Base-by-base conservation (phyloP, 2,888 invertebrate genomes). In the Mesodorylaimus sp. region DNA sequence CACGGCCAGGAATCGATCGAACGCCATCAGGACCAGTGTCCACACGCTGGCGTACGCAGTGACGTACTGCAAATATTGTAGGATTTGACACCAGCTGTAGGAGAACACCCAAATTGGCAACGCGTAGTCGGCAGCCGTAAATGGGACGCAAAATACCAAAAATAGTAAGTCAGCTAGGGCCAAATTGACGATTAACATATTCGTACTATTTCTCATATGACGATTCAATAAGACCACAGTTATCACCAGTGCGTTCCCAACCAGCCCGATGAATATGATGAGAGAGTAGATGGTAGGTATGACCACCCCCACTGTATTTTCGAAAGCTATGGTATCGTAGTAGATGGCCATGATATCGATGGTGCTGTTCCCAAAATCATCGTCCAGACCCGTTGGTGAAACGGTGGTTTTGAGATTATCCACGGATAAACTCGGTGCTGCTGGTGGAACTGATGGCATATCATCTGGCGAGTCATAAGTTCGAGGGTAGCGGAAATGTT, bases 11-110 rank as follows among this genome's bases (percentile, higher is more conserved):
- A 84, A 91, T 56, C 77, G 65, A 69, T 91, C 89, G 51, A 88
- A 70, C 3, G 86, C 86, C 88, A 91, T 89, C 55, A 89, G 75
- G 1, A 89, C 87, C 45, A 91, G 72, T 0, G 88, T 89, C 70
- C 88, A 89, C 3, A 89, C 86, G 60, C 86, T 86, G 50, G 84
- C 85, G 65, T 86, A 88, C 27, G 87, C 88, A 25, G 86, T 86
- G 37, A 87, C 86, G 52, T 85, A 83, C 61, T 64, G 64, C 65
- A 87, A 77, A 65, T 88, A 89, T 67, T 88, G 86, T 13, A 86
- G 83, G 24, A 81, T 77, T 70, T 83, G 83, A 71, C 88, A 89
- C 80, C 84, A 85, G 65, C 79, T 72, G 62, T 80, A 79, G 10
- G 89, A 88, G 62, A 89, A 87, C 1, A 86, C 84, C 88, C 88